Evolutionary conservation across 35 echinoderm and acorn worm genomes (phyloP), one percentile per base, ranked within the genome.

Genomic region (Acanthaster planci): DNA sequence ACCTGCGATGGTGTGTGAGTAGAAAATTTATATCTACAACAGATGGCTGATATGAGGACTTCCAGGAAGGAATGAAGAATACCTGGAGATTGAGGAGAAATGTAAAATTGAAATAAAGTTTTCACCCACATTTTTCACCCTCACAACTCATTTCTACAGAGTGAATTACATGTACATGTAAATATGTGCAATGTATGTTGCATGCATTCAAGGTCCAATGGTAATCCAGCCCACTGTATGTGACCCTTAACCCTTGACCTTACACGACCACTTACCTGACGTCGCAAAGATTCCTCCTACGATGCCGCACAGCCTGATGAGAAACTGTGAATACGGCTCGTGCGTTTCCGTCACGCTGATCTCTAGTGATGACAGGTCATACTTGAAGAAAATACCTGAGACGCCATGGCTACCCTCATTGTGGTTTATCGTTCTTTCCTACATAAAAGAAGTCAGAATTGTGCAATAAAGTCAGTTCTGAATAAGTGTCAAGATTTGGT

Each of bases 201-300:
- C n/a, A n/a, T n/a, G n/a, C n/a, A n/a, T n/a, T n/a, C n/a, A n/a
- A n/a, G n/a, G n/a, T n/a, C n/a, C n/a, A n/a, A n/a, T n/a, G n/a
- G n/a, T n/a, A n/a, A n/a, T n/a, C n/a, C n/a, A n/a, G n/a, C n/a
- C n/a, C n/a, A n/a, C n/a, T n/a, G n/a, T n/a, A n/a, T n/a, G n/a
- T n/a, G n/a, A n/a, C n/a, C n/a, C n/a, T n/a, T n/a, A n/a, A n/a
- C n/a, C n/a, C n/a, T n/a, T n/a, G n/a, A n/a, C n/a, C n/a, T n/a
- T n/a, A n/a, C n/a, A 26, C 27, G 23, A 8, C 39, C 3, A 52
- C 84, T 60, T 51, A 97, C 95, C 91, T 85, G 87, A 97, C 31
- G 95, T 97, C 27, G 95, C 88, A 91, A 97, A 97, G 8, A 97
- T 83, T 19, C 96, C 96, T 26, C 96, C 91, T 22, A 94, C 81